These are phyloP conservation scores for Anguilla megastoma DNA, from an alignment of 2,797 vertebrate species.

Conservation along the genomic window DNA sequence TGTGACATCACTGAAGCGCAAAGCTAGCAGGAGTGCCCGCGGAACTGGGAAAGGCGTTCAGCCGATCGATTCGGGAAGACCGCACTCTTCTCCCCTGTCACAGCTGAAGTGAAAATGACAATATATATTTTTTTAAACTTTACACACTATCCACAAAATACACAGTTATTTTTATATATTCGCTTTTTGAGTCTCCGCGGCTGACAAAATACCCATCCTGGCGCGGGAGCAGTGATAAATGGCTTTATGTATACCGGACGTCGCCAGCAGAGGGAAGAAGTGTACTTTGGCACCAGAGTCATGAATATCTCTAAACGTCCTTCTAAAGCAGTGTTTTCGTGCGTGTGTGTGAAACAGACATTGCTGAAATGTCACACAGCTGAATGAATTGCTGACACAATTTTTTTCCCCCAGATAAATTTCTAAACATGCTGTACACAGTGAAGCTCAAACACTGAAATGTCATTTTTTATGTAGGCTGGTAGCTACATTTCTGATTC, in stretches of 20 bases:
- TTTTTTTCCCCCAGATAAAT: constrained; percentile 39
- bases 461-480: constrained; percentile 32
- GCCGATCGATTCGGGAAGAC: neutral
- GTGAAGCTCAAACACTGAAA: neutral
- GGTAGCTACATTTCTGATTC: neutral
- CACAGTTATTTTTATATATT: constrained; percentile 50
- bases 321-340: neutral
- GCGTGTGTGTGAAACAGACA: constrained; percentile 34
- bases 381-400: constrained; percentile 40
- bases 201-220: neutral
- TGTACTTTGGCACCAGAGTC: constrained; percentile 30
- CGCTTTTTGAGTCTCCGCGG: constrained; percentile 20
- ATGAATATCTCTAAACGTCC: constrained; percentile 31
- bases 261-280: constrained; percentile 52
- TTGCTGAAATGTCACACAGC: constrained; percentile 44
- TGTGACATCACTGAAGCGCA: neutral
- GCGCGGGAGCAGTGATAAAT: neutral
- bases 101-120: constrained; percentile 39
- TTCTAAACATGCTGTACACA: constrained; percentile 33
- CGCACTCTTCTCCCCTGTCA: constrained; percentile 44
- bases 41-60: neutral
- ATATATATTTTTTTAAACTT: constrained; percentile 59
- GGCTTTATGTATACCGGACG: neutral
- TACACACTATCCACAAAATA: constrained; percentile 54
- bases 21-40: neutral